These are phyloP conservation scores for Micrasema longulum DNA, from an alignment of 1,140 invertebrate genomes.

Conservation along the genomic window DNA sequence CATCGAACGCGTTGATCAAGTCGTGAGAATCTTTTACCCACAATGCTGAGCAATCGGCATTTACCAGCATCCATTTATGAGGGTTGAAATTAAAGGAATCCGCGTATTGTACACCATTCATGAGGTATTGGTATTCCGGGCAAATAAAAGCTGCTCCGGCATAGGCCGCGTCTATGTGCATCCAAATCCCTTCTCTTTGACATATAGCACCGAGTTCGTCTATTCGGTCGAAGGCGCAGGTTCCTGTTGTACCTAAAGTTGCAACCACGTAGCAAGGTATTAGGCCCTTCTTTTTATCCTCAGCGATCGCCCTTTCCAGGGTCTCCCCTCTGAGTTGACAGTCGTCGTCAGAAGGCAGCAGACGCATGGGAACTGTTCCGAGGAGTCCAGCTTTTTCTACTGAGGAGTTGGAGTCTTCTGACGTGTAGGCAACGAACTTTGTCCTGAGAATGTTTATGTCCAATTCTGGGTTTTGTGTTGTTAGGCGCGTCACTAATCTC, in stretches of 20 bases:
- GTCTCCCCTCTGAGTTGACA: conserved; percentile 84
- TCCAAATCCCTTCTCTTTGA: conserved; percentile 80
- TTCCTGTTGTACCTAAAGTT: conserved; percentile 92
- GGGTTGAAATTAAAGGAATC: conserved; percentile 93
- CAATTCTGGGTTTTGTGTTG: conserved; percentile 70
- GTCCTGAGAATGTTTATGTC: conserved; percentile 75
- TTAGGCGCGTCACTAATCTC: conserved; percentile 73
- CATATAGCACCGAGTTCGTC: conserved; percentile 86
- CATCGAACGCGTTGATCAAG: conserved; percentile 88
- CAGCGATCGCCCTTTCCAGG: conserved; percentile 83
- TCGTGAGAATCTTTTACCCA: conserved; percentile 87
- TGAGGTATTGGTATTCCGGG: conserved; percentile 86
- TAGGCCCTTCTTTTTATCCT: conserved; percentile 84
- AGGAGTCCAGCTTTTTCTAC: conserved; percentile 90
- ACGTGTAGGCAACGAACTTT: conserved; percentile 88
- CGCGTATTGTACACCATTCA: conserved; percentile 84
- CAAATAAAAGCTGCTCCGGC: conserved; percentile 90
- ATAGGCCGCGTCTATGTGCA: conserved; percentile 92
- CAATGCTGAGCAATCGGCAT: conserved; percentile 92
- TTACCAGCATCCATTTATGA: conserved; percentile 93
- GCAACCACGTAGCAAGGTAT: conserved; percentile 91
- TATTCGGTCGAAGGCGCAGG: conserved; percentile 92
- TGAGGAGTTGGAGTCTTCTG: conserved; percentile 91
- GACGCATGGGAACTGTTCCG: conserved; percentile 84
- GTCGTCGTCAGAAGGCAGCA: conserved; percentile 83